Percentiles rank a stretch among this genome's conserved stretches.
Conservation (phyloP, 2,797 vertebrate genomes). For the Gorsachius magnificus region DNA sequence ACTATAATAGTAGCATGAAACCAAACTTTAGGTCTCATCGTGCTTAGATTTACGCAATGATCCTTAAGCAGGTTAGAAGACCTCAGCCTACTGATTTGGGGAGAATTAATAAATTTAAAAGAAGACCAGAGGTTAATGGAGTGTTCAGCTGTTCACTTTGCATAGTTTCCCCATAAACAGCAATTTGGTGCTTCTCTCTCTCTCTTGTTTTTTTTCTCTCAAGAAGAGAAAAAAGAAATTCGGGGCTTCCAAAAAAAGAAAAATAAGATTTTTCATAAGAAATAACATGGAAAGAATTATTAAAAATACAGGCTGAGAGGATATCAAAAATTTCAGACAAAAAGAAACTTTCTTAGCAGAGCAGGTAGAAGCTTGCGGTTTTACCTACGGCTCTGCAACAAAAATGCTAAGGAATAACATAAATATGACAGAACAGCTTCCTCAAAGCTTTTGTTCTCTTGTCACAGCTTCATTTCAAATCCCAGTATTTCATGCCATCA, state of each 20-base stretch:
- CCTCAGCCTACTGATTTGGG: neutral
- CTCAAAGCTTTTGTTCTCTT: neutral
- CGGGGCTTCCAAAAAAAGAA: neutral
- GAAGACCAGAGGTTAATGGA: neutral
- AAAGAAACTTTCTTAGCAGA: neutral
- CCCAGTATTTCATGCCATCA: neutral
- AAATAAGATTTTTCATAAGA: neutral
- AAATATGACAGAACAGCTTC: neutral
- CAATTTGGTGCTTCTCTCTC: neutral
- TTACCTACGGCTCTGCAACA: neutral
- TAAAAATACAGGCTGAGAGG: neutral
- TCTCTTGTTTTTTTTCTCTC: neutral
- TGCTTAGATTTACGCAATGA: constrained; percentile 18
- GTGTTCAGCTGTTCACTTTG: neutral
- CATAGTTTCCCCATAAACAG: neutral
- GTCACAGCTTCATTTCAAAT: neutral
- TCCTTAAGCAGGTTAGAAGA: neutral
- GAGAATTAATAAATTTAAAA: constrained; percentile 17
- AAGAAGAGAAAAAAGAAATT: neutral
- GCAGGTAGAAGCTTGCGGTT: neutral
- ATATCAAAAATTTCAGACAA: neutral
- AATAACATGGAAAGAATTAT: neutral
- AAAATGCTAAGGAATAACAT: neutral
- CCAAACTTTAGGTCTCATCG: neutral
- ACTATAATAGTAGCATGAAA: neutral